These are phyloP conservation scores for Lepidonotus clava DNA, from an alignment of 2,888 invertebrate species.

Conservation along the genomic window DNA sequence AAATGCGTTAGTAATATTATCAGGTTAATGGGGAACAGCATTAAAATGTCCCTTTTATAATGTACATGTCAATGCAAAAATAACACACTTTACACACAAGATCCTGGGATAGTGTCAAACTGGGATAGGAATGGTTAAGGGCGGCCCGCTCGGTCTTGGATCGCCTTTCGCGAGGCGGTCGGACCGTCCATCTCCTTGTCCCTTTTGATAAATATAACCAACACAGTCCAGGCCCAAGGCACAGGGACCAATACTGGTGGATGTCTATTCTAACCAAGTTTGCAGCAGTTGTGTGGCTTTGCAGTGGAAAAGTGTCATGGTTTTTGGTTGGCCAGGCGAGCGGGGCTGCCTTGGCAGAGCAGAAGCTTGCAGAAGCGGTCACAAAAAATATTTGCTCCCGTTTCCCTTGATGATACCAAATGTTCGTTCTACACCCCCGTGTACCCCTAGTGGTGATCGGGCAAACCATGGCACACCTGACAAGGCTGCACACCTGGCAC, in stretches of 20 bases:
- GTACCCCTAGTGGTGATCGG: background rate
- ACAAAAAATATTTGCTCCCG: too few relatives aligned
- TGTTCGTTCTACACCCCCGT: too few relatives aligned
- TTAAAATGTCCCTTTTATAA: background rate
- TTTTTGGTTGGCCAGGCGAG: too few relatives aligned
- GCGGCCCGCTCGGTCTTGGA: background rate
- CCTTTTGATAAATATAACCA: background rate
- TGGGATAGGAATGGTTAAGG: background rate
- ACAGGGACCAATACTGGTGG: constrained; percentile 38
- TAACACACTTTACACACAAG: background rate
- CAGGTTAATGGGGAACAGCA: background rate
- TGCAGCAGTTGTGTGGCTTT: constrained; percentile 44
- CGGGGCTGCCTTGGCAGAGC: too few relatives aligned
- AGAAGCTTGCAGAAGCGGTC: too few relatives aligned
- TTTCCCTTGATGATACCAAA: too few relatives aligned
- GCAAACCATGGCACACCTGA: background rate
- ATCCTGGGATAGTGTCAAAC: constrained; percentile 10
- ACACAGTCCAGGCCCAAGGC: constrained; percentile 13
- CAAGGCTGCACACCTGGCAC: constrained; percentile 19
- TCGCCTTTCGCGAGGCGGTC: background rate
- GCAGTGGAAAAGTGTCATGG: constrained; percentile 16
- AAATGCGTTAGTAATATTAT: background rate
- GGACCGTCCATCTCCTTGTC: background rate
- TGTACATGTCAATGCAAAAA: constrained; percentile 12
- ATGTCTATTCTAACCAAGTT: constrained; percentile 22